Conservation (phyloP, 2,113 vertebrate genomes). For the Ammodytes dubius region DNA sequence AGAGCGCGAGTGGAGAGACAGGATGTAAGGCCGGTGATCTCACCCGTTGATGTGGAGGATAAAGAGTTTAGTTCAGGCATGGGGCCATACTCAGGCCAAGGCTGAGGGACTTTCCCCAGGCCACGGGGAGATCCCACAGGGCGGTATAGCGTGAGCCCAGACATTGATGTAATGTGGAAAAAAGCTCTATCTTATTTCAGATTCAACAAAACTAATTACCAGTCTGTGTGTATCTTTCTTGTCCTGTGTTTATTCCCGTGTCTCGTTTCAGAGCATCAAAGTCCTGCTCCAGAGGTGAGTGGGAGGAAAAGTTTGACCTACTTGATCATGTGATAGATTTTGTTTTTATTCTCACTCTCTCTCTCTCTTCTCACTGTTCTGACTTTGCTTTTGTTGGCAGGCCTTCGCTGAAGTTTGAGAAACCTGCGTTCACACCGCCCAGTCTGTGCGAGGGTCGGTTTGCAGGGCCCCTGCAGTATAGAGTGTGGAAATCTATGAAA, state of each 20-base stretch:
- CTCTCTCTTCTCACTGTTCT: neutral
- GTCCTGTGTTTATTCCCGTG: conserved; percentile 55
- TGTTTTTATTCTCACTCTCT: conserved; percentile 15
- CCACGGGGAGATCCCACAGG: conserved; percentile 77
- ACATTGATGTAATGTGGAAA: conserved; percentile 85
- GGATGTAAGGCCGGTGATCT: conserved; percentile 77
- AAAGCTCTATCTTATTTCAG: conserved; percentile 55
- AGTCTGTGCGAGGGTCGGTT: conserved; percentile 86
- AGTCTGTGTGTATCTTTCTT: conserved; percentile 33
- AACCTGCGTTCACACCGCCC: conserved; percentile 77
- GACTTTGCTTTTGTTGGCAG: conserved; percentile 69
- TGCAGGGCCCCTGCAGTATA: conserved; percentile 86
- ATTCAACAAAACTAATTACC: conserved; percentile 71
- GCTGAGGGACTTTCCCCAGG: conserved; percentile 80
- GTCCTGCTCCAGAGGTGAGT: conserved; percentile 85
- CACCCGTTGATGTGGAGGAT: conserved; percentile 67
- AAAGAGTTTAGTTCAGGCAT: conserved; percentile 62
- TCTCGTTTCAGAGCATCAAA: conserved; percentile 84
- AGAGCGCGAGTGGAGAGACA: conserved; percentile 56
- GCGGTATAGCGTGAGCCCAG: conserved; percentile 70
- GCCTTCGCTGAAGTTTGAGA: conserved; percentile 85
- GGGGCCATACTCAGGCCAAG: conserved; percentile 42
- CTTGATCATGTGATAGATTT: neutral
- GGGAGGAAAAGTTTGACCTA: conserved; percentile 12
- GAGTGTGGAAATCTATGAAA: conserved; percentile 88